Evolutionary conservation across 2,888 invertebrate species (phyloP), one percentile per base, ranked within the genome.

Genomic region (Seira musarum): DNA sequence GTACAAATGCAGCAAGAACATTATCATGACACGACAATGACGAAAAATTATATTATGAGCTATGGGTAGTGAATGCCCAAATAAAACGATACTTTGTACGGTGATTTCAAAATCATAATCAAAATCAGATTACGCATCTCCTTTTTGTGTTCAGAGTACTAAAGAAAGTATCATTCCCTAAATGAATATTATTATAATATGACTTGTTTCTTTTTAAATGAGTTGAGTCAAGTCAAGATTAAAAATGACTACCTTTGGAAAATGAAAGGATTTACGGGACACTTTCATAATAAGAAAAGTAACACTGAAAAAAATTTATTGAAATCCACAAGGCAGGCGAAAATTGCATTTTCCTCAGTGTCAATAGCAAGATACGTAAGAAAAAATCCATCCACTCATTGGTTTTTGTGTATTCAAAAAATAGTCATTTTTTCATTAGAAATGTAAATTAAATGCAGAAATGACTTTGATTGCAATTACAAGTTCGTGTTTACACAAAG

Each of bases 221-320:
- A 53, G 53, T 53, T 13, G 13, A 53, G 6, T 53, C 53, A 53
- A 53, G 53, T 3, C 3, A 53, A 53, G 13, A 13, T 30, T n/a
- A n/a, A n/a, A 30, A 30, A 5, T 53, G 3, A n/a, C 15, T 17
- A 15, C 53, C 13, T 53, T 53, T 53, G 53, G 17, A 53, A 53
- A 53, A 53, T 53, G 15, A 53, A 53, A 53, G 53, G 53, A 53
- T 53, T 53, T 53, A 53, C 53, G 53, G 53, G 53, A 53, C 53
- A 53, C n/a, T 53, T 53, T 13, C 53, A 53, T 53, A 53, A 53
- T 53, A 15, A 53, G 53, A n/a, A 15, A 53, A 53, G 13, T 13
- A 17, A 17, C 17, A 15, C 53, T 53, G 53, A 53, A 13, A 40
- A 13, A 40, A 40, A 8, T 40, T 8, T 40, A 13, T 53, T 53